These are phyloP conservation scores for Neotragus pygmaeus DNA, from an alignment of 2,113 vertebrate genomes.

Conservation along the genomic window DNA sequence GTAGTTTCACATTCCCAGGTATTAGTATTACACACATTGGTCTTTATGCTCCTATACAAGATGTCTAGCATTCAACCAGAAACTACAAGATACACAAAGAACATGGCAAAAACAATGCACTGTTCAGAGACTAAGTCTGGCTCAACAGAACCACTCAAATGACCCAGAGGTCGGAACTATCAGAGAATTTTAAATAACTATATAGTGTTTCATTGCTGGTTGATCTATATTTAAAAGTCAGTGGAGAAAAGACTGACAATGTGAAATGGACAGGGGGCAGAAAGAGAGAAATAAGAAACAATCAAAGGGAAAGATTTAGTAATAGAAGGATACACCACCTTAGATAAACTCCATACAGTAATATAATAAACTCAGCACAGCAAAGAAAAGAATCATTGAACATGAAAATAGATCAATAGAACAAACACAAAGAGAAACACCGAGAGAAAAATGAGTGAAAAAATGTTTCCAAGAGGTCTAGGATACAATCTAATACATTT, in stretches of 20 bases:
- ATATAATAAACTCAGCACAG: background rate
- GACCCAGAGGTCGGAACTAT: background rate
- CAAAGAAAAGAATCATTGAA: background rate
- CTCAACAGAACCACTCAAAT: background rate
- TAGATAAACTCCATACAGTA: background rate
- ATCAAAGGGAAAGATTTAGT: background rate
- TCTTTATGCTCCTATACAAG: background rate
- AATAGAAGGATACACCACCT: background rate
- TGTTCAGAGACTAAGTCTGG: background rate
- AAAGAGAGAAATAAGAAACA: background rate
- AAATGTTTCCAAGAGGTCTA: background rate
- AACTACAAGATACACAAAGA: background rate
- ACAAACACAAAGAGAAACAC: background rate
- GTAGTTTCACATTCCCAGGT: background rate
- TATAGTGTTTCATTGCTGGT: background rate
- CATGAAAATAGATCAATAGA: background rate
- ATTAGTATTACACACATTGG: background rate
- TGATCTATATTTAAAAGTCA: background rate
- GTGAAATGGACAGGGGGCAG: background rate
- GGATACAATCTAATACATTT: background rate
- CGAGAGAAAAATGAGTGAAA: background rate
- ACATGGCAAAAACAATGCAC: background rate
- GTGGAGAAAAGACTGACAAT: background rate
- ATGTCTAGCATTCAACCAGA: background rate
- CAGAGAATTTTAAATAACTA: background rate